Evolutionary conservation across 2,888 invertebrate species (phyloP), one percentile per base, ranked within the genome.

Genomic region (Eretmocerus hayati): DNA sequence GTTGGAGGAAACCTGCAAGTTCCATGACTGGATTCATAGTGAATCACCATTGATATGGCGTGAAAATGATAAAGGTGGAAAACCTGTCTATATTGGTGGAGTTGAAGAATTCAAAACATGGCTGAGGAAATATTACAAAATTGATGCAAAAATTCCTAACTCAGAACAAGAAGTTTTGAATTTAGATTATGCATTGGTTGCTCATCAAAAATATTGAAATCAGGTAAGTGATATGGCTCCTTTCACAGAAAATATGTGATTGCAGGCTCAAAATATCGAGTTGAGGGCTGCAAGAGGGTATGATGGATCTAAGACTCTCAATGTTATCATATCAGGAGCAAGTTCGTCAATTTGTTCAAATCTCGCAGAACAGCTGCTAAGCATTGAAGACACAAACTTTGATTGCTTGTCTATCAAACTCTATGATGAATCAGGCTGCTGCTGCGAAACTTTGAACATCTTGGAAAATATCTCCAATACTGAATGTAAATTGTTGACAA

Each of bases 31-130:
- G 83, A 73, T 75, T 59, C 77, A 81, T 49, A 59, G 55, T 2
- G 66, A 63, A 37, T 78, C 79, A 11, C 81, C 81, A 5, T 59
- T 83, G 41, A 69, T 82, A 56, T 83, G 81, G 81, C 80, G 79
- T 64, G 80, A 82, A 66, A 62, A 80, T 46, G 66, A 75, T 43
- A 68, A 73, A 58, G 79, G 78, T 18, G 77, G 77, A 36, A 77
- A 75, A 57, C 71, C 77, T 1, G 71, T 70, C 59, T 77, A 80
- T 38, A 76, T 83, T n/a, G 83, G 83, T 6, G 77, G 78, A 39
- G 71, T 76, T 4, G 66, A 75, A 33, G 76, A 81, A 47, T 83
- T 82, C 71, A 75, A 79, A 69, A 79, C 81, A 62, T 80, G 81
- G 57, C 75, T 78, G 56, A 73, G 76, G 63, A 76, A 80, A 30